Evolutionary conservation across 2,888 invertebrate species (phyloP).

Genomic region (Stenodera caucasica): DNA sequence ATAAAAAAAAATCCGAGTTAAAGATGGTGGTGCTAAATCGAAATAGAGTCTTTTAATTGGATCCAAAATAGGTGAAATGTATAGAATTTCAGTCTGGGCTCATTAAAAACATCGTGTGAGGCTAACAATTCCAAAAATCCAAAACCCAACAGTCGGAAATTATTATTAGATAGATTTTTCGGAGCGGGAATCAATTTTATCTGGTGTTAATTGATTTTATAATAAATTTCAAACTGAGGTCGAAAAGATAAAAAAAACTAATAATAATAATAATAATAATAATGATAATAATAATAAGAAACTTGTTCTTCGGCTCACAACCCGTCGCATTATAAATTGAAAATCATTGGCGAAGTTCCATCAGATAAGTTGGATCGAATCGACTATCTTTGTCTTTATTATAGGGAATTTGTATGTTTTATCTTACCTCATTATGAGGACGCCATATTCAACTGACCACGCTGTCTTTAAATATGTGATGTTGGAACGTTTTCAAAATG

Average conservation of each 20-base stretch:
- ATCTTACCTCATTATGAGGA: conserved; percentile 30
- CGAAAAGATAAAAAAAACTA: neutral
- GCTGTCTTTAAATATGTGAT: conserved; percentile 46
- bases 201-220: neutral
- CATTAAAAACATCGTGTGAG: conserved; percentile 37
- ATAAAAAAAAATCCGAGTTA: conserved; percentile 14
- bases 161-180: neutral
- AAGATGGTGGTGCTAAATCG: neutral
- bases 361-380: conserved; percentile 32
- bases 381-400: no score
- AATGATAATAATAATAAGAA: no score
- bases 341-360: conserved; percentile 39
- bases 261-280: no score
- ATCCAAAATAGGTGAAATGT: conserved; percentile 15
- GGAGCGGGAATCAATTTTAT: neutral
- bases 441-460: conserved; percentile 48
- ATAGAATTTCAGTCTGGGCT: conserved; percentile 12
- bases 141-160: neutral
- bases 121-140: conserved; percentile 38
- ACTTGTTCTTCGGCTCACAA: conserved; percentile 46
- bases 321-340: conserved; percentile 39
- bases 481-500: conserved; percentile 42
- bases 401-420: conserved; percentile 28
- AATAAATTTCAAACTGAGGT: neutral
- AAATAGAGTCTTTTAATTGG: conserved; percentile 16